Conservation (phyloP, 2,797 vertebrate species). For the Synanceia verrucosa region DNA sequence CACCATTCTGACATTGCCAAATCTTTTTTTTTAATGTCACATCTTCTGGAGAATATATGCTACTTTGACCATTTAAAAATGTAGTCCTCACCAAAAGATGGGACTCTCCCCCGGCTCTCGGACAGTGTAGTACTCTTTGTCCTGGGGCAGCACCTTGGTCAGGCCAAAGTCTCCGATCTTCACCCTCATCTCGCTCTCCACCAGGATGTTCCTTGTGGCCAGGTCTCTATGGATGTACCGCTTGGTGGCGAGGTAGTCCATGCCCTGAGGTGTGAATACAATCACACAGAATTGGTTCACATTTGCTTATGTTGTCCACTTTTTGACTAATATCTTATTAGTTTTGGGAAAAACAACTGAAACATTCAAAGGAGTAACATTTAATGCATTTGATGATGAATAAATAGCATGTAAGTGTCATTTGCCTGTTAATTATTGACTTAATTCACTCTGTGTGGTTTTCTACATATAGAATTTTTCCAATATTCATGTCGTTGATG, state of each 20-base stretch:
- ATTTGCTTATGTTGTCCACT: neutral
- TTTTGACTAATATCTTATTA: neutral
- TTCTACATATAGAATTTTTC: neutral
- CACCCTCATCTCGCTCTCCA: conserved; percentile 96
- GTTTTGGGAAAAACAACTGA: neutral
- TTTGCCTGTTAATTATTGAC: neutral
- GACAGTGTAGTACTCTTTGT: conserved; percentile 98
- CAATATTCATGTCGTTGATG: neutral
- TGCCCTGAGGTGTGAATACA: conserved; percentile 79
- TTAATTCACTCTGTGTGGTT: neutral
- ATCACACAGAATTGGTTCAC: neutral
- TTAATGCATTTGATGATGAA: no score
- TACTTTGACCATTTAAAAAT: no score
- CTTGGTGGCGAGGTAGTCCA: conserved; percentile 95
- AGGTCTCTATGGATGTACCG: conserved; percentile 97
- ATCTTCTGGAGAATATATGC: no score
- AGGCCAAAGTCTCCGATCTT: conserved; percentile 99
- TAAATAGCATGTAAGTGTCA: neutral
- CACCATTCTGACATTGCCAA: no score
- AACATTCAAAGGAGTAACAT: neutral
- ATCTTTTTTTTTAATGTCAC: no score
- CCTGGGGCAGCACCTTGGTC: conserved; percentile 96
- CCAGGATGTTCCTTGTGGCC: conserved; percentile 96
- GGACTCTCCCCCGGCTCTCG: conserved; percentile 97
- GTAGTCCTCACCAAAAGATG: conserved; percentile 97